These are phyloP conservation scores for Dichetophora obliterata DNA, from an alignment of 2,888 invertebrate genomes.

Conservation along the genomic window DNA sequence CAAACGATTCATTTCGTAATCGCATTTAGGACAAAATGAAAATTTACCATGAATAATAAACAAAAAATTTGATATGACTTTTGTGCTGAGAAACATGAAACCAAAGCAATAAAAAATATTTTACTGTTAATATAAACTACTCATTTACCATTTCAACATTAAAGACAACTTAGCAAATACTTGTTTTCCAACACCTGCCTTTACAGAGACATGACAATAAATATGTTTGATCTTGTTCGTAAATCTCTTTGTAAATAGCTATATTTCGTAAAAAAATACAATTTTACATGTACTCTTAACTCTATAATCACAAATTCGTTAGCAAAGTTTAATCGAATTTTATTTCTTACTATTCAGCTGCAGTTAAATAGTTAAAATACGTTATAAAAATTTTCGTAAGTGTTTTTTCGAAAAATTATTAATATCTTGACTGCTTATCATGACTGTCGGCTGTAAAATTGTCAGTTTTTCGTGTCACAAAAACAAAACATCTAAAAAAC, in stretches of 20 bases:
- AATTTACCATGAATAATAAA: no score
- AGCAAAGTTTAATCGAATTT: no score
- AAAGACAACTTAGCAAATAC: not conserved
- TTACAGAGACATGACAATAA: not conserved
- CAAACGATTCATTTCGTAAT: no score
- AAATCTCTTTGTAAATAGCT: no score
- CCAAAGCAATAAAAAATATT: not conserved
- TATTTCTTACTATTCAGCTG: no score
- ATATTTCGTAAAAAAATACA: no score
- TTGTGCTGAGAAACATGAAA: not conserved
- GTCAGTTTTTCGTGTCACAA: not conserved
- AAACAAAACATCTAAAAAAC: not conserved
- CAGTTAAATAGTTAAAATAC: not conserved
- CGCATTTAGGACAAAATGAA: no score
- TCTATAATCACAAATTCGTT: not conserved
- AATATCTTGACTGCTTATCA: no score
- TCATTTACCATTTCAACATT: no score
- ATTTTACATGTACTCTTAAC: no score
- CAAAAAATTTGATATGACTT: not conserved
- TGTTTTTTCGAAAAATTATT: no score
- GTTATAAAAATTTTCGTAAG: not conserved
- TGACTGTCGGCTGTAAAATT: not conserved
- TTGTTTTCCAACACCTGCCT: slow-evolving; percentile 13
- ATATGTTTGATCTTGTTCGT: slow-evolving; percentile 21
- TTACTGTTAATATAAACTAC: not conserved